These are phyloP conservation scores for Diplazon laetatorius DNA, from an alignment of 2,888 invertebrate species.

Conservation along the genomic window DNA sequence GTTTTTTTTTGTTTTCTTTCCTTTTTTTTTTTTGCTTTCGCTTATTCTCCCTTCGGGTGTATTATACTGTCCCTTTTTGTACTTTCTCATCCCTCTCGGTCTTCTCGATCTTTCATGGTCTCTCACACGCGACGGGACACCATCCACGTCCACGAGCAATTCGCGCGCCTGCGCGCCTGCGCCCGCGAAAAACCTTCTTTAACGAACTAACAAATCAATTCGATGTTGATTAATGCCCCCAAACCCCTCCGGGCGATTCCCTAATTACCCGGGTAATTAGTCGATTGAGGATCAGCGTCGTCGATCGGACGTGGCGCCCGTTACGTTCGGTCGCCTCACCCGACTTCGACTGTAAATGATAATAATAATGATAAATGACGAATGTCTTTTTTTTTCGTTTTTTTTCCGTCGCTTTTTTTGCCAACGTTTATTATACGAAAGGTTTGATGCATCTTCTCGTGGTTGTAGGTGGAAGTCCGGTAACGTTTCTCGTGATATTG, in stretches of 20 bases:
- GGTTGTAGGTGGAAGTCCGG: slow-evolving; percentile 36
- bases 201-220: slow-evolving; percentile 79
- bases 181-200: slow-evolving; percentile 70
- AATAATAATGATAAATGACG: too few relatives aligned
- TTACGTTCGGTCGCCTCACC: not conserved
- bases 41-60: slow-evolving; percentile 39
- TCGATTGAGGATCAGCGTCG: slow-evolving; percentile 70
- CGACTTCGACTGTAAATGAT: not conserved
- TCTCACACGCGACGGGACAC: slow-evolving; percentile 53
- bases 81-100: slow-evolving; percentile 44
- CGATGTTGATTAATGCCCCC: slow-evolving; percentile 77
- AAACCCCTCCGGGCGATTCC: slow-evolving; percentile 71
- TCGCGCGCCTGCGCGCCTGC: too few relatives aligned
- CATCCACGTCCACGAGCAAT: slow-evolving; percentile 41
- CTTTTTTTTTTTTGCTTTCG: slow-evolving; percentile 39
- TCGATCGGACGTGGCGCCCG: slow-evolving; percentile 66
- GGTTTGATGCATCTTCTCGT: not conserved
- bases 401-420: too few relatives aligned
- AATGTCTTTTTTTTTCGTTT: slow-evolving; percentile 12
- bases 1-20: slow-evolving; percentile 25
- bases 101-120: slow-evolving; percentile 39
- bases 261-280: slow-evolving; percentile 77
- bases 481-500: slow-evolving; percentile 23
- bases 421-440: not conserved
- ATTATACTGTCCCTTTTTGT: slow-evolving; percentile 39